Base-by-base conservation (phyloP, 2,888 invertebrate genomes). In the Eucera pruinosa region DNA sequence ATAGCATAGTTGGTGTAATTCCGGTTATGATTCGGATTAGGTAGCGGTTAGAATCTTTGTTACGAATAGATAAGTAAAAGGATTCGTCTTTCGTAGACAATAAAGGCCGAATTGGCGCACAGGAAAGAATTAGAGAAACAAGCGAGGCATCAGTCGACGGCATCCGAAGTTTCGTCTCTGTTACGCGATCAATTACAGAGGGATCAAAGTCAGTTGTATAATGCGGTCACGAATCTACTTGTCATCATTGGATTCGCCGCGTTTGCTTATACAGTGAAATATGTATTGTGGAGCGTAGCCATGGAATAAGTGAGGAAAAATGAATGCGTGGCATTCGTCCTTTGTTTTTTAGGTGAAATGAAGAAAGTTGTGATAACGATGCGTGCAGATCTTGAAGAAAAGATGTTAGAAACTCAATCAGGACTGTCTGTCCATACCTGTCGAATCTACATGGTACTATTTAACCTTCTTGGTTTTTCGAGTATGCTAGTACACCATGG, bases 221-320 rank as follows among this genome's bases (percentile, higher is more conserved):
- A 96, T 87, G 95, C 97, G 83, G 93, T 98, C 89, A 96, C 97
- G 84, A 98, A 98, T 93, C 93, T 98, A 86, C 95, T 96, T 92
- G 97, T 98, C 86, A 94, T 98, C 77, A 94, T 98, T 84, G 97
- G 98, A 81, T 97, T 98, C 93, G 97, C 97, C 83, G 96, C 96
- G 83, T 98, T 98, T 92, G 98, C 97, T 57, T 97, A 96, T 90
- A 96, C 97, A 91, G 98, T 98, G 77, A 98, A 97, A 94, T 97
- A 97, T 94, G 97, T 98, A 84, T 94, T 97, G 92, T 95, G 95
- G 91, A 96, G 95, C 90, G 95, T 96, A 91, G 95, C 95, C 88
- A 94, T 95, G 91, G 94, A 94, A 89, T 94, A 93, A 78, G 54
- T 62, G 36, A 39, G 25, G 9, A 33, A 11, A 55, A 27, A 9